phyloP scores from a whole-genome alignment of 2,797 vertebrate genomes.

The Todus mexicanus region DNA sequence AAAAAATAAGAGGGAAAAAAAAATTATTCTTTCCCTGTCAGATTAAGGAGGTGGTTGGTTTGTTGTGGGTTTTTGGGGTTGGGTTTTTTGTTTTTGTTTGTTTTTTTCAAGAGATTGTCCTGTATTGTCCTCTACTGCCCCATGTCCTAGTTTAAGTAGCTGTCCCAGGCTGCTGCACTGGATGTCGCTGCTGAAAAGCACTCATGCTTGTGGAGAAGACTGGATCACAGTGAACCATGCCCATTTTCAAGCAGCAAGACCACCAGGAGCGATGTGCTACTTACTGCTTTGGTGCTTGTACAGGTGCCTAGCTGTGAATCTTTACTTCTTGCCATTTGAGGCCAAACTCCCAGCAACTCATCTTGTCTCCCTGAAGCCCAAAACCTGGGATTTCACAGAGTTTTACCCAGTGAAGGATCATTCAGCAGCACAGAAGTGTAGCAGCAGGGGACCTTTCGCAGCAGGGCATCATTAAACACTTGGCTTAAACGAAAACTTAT shows the following conservation, averaged over 20 bases:
- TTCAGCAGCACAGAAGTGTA: not conserved
- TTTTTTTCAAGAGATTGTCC: not conserved
- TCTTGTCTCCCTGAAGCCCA: not conserved
- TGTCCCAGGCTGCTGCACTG: not conserved
- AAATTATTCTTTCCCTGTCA: no score
- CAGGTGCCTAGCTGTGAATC: not conserved
- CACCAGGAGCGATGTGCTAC: accelerated
- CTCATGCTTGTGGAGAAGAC: not conserved
- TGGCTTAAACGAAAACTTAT: not conserved
- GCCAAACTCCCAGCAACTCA: not conserved
- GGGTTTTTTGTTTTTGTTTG: no score
- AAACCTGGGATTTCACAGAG: not conserved
- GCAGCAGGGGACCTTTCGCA: not conserved
- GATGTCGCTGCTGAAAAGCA: not conserved
- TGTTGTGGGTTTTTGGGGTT: no score
- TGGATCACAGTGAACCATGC: not conserved
- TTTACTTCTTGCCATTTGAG: not conserved
- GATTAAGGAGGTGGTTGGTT: not conserved
- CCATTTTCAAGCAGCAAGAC: not conserved
- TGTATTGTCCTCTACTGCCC: not conserved
- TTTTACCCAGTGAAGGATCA: not conserved
- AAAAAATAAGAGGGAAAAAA: not conserved
- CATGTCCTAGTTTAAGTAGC: no score
- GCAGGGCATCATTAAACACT: not conserved
- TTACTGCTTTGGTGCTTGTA: not conserved